Evolutionary conservation across 2,797 vertebrate genomes (phyloP), one percentile per base, ranked within the genome.

Genomic region (Hoplostethus mediterraneus): DNA sequence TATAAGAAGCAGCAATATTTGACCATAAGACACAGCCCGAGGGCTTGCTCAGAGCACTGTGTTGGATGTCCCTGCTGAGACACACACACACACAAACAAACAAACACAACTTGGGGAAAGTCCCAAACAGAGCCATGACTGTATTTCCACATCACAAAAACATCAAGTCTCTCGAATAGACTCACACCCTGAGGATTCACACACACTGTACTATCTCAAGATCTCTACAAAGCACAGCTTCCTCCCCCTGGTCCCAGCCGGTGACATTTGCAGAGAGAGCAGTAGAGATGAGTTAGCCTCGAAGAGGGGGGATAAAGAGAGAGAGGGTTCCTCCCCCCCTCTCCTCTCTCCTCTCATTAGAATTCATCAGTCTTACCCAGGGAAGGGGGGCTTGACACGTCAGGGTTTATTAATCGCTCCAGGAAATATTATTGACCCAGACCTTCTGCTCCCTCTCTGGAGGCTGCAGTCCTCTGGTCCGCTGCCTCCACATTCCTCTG

Each of bases 321-420:
- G 17, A 68, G 78, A 6, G 6, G 53, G 2, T 21, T 13, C 45
- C 62, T 54, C 36, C 66, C 65, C 65, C 71, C 4, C 40, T 80
- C 52, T 73, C 45, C 73, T 61, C 80, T 79, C 83, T 55, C 33
- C 80, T 87, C 89, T 92, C 89, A 90, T 94, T 94, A 90, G 77
- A 87, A 92, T 90, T 81, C 87, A 89, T 93, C 88, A 86, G 86
- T 91, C 87, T 77, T 82, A 79, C 83, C 67, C 42, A 52, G 44
- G 67, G 80, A 73, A 70, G 63, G 6, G 42, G 33, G 62, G 59
- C 80, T 79, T 73, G 78, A 78, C 85, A 91, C 77, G 90, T 85
- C 85, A 73, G 77, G 81, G 82, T 93, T 94, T 93, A 94, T 93
- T 93, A 93, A 93, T 93, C 72, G 79, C 84, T 75, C 84, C 78